Evolutionary conservation across 2,888 invertebrate species (phyloP), one percentile per base, ranked within the genome.

Genomic region (Tachina fera): DNA sequence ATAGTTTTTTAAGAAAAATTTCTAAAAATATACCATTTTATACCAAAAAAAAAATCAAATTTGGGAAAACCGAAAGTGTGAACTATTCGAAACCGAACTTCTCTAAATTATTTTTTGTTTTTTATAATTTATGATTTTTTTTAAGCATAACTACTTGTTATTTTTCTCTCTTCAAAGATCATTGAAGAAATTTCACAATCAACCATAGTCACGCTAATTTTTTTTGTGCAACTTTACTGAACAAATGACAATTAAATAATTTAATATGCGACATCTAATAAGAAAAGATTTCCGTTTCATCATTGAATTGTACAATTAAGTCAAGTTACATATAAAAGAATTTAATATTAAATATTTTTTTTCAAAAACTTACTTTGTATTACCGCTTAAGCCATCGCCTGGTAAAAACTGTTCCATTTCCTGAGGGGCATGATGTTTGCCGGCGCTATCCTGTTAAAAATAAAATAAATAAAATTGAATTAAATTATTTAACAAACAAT

Each of bases 341-440:
- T 9, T 9, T 39, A 6, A 31, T 45, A 61, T 31, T 43, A 19
- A 51, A 45, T 16, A 19, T 16, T 14, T n/a, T 67, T 67, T 49
- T 67, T 45, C 1, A 47, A 61, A 82, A 1, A 91, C 91, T 91
- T 86, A 92, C 92, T 90, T 91, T 82, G 88, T 88, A 61, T 88
- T 88, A 53, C 90, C 88, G 87, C 90, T 91, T 58, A 88, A 83
- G 80, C 96, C 96, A 90, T 96, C 94, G 70, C 90, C 90, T 61
- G 96, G 95, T 87, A 97, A 93, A 91, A 97, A 97, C n/a, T 96
- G 96, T 89, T 97, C 96, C 94, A 97, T 92, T 93, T 97, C 97
- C 88, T 96, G 96, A 68, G 95, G 94, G 84, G 88, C 90, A 89
- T 88, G 89, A 92, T 91, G 89, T 92, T 91, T 91, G 87, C 89